Conservation (phyloP, 2,797 vertebrate genomes). For the Columba guinea region DNA sequence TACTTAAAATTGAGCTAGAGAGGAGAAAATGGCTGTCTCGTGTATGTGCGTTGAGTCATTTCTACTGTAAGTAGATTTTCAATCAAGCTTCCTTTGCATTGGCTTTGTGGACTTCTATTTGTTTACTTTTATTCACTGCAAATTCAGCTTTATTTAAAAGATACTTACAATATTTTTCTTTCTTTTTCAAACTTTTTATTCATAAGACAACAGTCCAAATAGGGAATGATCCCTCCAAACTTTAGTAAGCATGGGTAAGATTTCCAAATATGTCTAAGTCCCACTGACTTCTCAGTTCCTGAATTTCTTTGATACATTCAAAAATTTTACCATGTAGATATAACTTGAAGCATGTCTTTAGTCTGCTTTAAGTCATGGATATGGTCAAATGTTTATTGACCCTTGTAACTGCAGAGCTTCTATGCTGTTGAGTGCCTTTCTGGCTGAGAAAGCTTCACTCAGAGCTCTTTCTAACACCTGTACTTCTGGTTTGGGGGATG, state of each 20-base stretch:
- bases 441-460: background rate
- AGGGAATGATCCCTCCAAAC: background rate
- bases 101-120: background rate
- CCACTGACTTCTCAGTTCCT: background rate
- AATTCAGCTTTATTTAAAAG: background rate
- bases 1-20: background rate
- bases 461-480: background rate
- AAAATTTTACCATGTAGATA: background rate
- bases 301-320: background rate
- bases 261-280: background rate
- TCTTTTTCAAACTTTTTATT: background rate
- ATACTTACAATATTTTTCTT: background rate
- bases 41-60: background rate
- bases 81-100: background rate
- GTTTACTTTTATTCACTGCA: background rate
- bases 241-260: background rate
- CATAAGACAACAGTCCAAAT: background rate
- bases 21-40: accelerated
- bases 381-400: background rate
- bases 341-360: background rate
- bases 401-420: background rate
- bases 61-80: background rate
- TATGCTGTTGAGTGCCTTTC: background rate
- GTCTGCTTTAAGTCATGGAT: background rate
- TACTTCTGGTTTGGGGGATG: background rate